phyloP scores from a whole-genome alignment of 2,113 vertebrate genomes.

The Hippoglossus stenolepis region DNA sequence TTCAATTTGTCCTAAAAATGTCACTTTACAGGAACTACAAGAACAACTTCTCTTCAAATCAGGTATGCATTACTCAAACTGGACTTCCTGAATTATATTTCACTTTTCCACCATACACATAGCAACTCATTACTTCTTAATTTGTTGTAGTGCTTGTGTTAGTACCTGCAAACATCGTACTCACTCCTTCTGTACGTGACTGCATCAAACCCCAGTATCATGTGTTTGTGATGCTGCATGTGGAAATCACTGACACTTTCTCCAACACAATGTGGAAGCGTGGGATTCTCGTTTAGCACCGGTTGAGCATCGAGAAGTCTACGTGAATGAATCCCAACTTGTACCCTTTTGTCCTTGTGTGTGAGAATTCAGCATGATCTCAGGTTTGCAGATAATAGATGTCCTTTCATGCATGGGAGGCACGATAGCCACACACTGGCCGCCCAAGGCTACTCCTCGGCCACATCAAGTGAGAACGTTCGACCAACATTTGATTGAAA shows the following conservation, averaged over 20 bases:
- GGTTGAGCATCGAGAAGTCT: background rate
- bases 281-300: background rate
- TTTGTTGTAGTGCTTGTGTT: no score
- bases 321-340: slow-evolving; percentile 31
- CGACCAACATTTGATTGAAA: slow-evolving; percentile 73
- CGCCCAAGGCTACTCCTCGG: slow-evolving; percentile 66
- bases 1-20: no score
- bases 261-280: slow-evolving; percentile 1
- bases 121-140: no score
- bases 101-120: no score
- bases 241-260: background rate
- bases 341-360: slow-evolving; percentile 49
- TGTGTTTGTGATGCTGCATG: slow-evolving; percentile 25
- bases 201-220: background rate
- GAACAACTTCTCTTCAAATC: no score
- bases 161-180: background rate
- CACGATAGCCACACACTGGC: slow-evolving; percentile 58
- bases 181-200: background rate
- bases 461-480: slow-evolving; percentile 62
- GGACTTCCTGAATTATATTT: no score
- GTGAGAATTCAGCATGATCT: slow-evolving; percentile 45
- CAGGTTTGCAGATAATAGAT: slow-evolving; percentile 66
- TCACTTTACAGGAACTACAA: no score
- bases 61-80: no score
- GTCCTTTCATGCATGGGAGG: slow-evolving; percentile 64